Conservation (phyloP, 2,113 vertebrate species). For the Chrysochloris asiatica region DNA sequence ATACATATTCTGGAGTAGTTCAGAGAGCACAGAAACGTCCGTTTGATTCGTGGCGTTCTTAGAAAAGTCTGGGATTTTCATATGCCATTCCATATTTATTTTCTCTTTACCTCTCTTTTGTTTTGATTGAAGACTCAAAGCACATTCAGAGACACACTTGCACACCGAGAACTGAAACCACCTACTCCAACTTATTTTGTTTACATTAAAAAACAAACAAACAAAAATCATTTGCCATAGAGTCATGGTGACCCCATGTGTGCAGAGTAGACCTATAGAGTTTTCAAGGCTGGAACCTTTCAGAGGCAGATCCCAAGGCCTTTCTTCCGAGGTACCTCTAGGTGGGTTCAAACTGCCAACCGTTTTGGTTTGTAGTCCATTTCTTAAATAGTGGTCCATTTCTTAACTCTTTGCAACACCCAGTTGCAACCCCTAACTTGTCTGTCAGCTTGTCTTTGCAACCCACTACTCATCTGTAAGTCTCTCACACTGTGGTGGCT, state of each 20-base stretch:
- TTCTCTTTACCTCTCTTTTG: not conserved
- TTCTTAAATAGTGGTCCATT: not conserved
- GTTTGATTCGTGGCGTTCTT: not conserved
- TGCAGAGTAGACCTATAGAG: not conserved
- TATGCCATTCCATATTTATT: not conserved
- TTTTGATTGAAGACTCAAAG: slow-evolving; percentile 13
- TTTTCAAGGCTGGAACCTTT: not conserved
- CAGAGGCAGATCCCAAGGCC: not conserved
- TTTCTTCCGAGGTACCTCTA: not conserved
- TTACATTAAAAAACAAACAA: not conserved
- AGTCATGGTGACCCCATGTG: not conserved
- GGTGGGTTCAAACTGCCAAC: not conserved
- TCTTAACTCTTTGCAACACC: not conserved
- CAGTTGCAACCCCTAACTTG: too few species aligned
- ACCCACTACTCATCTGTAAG: too few species aligned
- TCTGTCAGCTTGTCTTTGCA: too few species aligned
- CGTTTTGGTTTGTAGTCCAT: not conserved
- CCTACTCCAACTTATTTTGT: not conserved
- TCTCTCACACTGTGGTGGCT: too few species aligned
- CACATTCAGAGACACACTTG: not conserved
- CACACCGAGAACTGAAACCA: slow-evolving; percentile 11
- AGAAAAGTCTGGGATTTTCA: not conserved
- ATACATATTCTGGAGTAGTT: not conserved
- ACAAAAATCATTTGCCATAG: not conserved
- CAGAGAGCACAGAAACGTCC: not conserved